These are phyloP conservation scores for Ibidorhyncha struthersii DNA, from an alignment of 2,113 vertebrate species.

Conservation along the genomic window DNA sequence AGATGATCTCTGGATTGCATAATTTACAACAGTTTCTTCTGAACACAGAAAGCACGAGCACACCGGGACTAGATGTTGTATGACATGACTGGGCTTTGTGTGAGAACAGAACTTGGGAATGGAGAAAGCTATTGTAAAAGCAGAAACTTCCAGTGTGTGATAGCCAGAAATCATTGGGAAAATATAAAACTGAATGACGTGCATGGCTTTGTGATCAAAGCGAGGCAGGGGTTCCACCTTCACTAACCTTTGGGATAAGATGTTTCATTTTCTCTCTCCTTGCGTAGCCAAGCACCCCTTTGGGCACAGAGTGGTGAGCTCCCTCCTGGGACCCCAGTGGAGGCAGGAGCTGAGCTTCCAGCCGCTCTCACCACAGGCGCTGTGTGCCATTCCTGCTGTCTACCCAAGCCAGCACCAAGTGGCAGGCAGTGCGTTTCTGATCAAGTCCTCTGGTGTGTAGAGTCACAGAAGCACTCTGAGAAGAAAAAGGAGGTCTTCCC, in stretches of 20 bases:
- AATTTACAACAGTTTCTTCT: neutral
- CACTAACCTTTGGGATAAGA: neutral
- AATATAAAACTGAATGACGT: neutral
- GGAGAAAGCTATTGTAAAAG: neutral
- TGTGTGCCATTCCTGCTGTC: neutral
- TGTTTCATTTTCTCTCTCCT: neutral
- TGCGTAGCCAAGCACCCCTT: neutral
- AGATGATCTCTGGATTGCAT: neutral
- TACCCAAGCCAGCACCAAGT: neutral
- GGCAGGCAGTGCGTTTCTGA: neutral
- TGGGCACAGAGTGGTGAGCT: neutral
- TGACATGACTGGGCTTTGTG: neutral
- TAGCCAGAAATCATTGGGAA: neutral
- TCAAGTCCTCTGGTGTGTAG: neutral
- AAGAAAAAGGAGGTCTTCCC: neutral
- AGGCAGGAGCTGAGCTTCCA: neutral
- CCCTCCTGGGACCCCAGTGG: neutral
- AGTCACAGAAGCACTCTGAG: neutral
- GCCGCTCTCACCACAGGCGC: neutral
- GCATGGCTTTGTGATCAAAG: fast-evolving
- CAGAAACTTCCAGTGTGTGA: neutral
- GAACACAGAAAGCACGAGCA: neutral
- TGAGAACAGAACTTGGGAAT: neutral
- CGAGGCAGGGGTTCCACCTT: neutral
- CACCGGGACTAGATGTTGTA: fast-evolving